Evolutionary conservation across 2,113 vertebrate species (phyloP).

Genomic region (Rhagologus leucostigma): DNA sequence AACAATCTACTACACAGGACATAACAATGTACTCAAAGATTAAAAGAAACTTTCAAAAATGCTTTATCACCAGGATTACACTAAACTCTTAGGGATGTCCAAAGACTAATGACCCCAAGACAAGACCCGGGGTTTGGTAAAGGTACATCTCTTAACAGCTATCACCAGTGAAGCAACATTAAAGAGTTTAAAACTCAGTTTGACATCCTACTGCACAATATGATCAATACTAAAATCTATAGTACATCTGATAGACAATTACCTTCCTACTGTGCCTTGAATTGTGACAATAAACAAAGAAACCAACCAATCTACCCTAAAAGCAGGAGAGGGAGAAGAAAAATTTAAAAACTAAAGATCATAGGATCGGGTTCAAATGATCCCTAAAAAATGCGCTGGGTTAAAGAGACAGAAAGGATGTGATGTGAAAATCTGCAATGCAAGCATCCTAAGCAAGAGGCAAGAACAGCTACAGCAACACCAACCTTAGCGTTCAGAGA

Average conservation of each 20-base stretch:
- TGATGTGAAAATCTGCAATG: not conserved
- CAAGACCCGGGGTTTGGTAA: not conserved
- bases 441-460: not conserved
- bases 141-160: not conserved
- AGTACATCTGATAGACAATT: not conserved
- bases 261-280: not conserved
- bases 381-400: not conserved
- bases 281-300: not conserved
- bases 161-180: not conserved
- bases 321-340: not conserved
- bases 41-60: not conserved
- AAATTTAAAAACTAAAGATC: not conserved
- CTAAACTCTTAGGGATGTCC: not conserved
- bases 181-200: not conserved
- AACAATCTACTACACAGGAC: not conserved
- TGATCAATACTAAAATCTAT: not conserved
- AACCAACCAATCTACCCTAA: not conserved
- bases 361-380: conserved; percentile 11
- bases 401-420: not conserved
- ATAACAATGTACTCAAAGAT: not conserved
- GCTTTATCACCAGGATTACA: not conserved
- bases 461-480: not conserved
- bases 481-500: not conserved
- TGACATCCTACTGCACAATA: not conserved
- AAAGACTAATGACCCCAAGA: not conserved